phyloP scores from a whole-genome alignment of 92 coral and sea anemone genomes.

The Palythoa heliodiscus region DNA sequence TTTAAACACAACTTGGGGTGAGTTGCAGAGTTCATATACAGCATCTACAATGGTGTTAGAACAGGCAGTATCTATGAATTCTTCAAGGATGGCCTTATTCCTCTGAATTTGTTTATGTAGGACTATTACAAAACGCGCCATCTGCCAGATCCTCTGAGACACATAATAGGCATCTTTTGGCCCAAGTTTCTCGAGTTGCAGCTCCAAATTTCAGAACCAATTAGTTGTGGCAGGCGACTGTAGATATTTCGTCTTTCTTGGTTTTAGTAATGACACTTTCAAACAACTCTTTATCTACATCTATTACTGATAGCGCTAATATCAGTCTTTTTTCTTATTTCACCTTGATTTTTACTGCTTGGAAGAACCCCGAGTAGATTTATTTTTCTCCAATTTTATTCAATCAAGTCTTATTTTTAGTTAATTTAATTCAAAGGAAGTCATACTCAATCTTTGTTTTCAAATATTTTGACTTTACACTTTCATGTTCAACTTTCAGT shows the following conservation, averaged over 20 bases:
- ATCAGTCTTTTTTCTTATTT: constrained; percentile 9
- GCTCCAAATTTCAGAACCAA: not conserved
- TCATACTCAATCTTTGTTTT: not conserved
- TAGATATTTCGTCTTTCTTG: not conserved
- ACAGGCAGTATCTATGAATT: too few species aligned
- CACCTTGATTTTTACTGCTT: constrained; percentile 7
- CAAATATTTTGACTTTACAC: constrained; percentile 1
- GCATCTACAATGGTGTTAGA: too few species aligned
- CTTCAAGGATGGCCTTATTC: too few species aligned
- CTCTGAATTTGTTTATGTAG: too few species aligned
- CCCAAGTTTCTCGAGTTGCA: not conserved
- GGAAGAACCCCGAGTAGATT: constrained; percentile 2
- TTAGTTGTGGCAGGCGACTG: not conserved
- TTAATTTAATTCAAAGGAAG: not conserved
- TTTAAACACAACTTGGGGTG: too few species aligned
- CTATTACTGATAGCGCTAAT: too few species aligned
- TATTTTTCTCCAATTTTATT: not conserved
- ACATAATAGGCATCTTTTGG: not conserved
- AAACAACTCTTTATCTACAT: too few species aligned
- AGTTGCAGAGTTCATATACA: too few species aligned
- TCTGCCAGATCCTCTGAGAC: not conserved
- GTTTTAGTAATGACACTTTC: not conserved
- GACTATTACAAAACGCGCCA: too few species aligned
- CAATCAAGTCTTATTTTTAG: not conserved
- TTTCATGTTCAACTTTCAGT: not conserved